These are phyloP conservation scores for Aramus guarauna DNA, from an alignment of 2,113 vertebrate species.

Conservation along the genomic window DNA sequence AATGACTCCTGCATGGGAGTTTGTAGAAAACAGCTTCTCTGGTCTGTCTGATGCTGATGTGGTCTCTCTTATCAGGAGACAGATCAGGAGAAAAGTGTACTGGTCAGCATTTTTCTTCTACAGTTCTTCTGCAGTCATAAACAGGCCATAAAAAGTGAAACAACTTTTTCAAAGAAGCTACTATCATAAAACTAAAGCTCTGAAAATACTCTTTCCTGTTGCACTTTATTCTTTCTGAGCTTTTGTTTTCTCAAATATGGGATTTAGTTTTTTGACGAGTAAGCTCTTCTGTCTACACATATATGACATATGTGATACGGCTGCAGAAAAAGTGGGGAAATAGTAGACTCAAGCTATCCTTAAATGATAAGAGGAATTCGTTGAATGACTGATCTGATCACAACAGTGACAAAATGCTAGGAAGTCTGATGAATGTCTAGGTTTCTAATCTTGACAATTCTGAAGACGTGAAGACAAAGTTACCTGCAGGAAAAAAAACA, in stretches of 20 bases:
- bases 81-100: neutral
- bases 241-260: neutral
- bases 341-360: neutral
- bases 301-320: neutral
- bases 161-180: neutral
- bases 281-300: neutral
- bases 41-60: neutral
- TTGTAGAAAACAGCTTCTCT: neutral
- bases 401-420: neutral
- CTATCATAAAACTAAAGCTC: neutral
- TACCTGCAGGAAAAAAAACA: neutral
- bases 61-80: neutral
- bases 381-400: neutral
- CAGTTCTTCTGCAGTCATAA: conserved; percentile 5
- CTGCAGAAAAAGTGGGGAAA: neutral
- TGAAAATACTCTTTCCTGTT: neutral
- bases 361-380: neutral
- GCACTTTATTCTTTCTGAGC: neutral
- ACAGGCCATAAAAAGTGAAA: neutral
- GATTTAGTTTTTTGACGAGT: neutral
- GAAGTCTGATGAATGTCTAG: neutral
- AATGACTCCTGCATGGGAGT: neutral
- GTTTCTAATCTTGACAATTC: neutral
- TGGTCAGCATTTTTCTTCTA: conserved; percentile 11
- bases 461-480: neutral